Base-by-base conservation (phyloP, 2,113 vertebrate genomes). In the Gracilinanus agilis region DNA sequence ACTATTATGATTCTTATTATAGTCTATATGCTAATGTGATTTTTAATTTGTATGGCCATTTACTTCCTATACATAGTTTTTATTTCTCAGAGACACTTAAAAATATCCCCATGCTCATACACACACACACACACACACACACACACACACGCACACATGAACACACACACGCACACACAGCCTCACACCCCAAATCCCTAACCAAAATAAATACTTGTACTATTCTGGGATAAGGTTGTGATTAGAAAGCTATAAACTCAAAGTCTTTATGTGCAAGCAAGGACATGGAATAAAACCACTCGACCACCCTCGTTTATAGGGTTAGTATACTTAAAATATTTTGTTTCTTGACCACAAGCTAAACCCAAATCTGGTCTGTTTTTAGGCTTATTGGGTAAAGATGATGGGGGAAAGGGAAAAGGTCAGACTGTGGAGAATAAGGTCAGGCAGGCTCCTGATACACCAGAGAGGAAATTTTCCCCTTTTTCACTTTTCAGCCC, bases 231-330 rank as follows among this genome's bases (percentile, higher is more conserved):
- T 97, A 93, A 95, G 53, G 25, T 94, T 89, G 56, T 83, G 27
- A 97, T 97, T 94, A 94, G 95, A 96, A 92, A 49, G 2, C 54
- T 93, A 90, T 95, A 97, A 96, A 92, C n/a, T 40, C 67, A 93
- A 95, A 53, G 88, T 75, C 40, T 55, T 93, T 34, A 91, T 55
- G 91, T 75, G 91, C 92, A 23, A 56, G n/a, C 29, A 44, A 96
- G 25, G 56, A 91, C 54, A 90, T 88, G 90, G 90, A 93, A 89
- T 95, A 90, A 95, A 96, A 93, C 94, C 94, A 88, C 55, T 44
- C 9, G 67, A 90, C 91, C 89, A 40, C 67, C 96, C 55, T 90
- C 93, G 93, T 56, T n/a, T 75, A 5, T 75, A 55, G 90, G 29
- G 3, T 96, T 94, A 93, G 89, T 44, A 88, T 88, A 56, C 92